Base-by-base conservation (phyloP, 1,140 invertebrate genomes). In the Berghia stephanieae region DNA sequence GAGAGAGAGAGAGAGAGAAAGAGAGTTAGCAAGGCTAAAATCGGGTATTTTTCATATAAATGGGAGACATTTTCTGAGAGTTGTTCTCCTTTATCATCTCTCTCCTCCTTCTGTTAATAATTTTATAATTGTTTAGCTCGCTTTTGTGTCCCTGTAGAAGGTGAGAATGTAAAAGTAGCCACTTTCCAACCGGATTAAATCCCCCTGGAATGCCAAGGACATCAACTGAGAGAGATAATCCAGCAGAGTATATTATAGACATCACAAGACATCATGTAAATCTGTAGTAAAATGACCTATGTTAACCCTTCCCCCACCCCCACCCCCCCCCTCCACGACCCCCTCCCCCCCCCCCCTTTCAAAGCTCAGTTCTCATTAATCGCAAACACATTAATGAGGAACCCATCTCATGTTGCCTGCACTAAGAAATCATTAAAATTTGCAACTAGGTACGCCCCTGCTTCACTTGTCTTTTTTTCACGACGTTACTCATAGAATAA, bases 231-330 rank as follows among this genome's bases (percentile, higher is more conserved):
- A n/a, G n/a, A n/a, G n/a, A n/a, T n/a, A n/a, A n/a, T n/a, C n/a
- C n/a, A n/a, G n/a, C n/a, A n/a, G n/a, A n/a, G n/a, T n/a, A n/a
- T n/a, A n/a, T n/a, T n/a, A n/a, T n/a, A n/a, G n/a, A n/a, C n/a
- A n/a, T n/a, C n/a, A n/a, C n/a, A n/a, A n/a, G n/a, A n/a, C n/a
- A n/a, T n/a, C n/a, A n/a, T n/a, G n/a, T n/a, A n/a, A n/a, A n/a
- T n/a, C n/a, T n/a, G n/a, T n/a, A 91, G 89, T 34, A 78, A 86
- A 38, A 97, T 98, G 63, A 96, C 98, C 88, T 93, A 93, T 80
- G 95, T 93, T 0, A 95, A 98, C 89, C 96, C 98, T 89, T 90
- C 93, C 27, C 94, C 93, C 0, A 91, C 93, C 60, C 96, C 95
- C 0, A 91, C 92, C 57, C 92, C 93, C 77, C 95, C 96, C 0